Evolutionary conservation across 1,140 invertebrate genomes (phyloP), one percentile per base, ranked within the genome.

Genomic region (Lysiphlebus fabarum): DNA sequence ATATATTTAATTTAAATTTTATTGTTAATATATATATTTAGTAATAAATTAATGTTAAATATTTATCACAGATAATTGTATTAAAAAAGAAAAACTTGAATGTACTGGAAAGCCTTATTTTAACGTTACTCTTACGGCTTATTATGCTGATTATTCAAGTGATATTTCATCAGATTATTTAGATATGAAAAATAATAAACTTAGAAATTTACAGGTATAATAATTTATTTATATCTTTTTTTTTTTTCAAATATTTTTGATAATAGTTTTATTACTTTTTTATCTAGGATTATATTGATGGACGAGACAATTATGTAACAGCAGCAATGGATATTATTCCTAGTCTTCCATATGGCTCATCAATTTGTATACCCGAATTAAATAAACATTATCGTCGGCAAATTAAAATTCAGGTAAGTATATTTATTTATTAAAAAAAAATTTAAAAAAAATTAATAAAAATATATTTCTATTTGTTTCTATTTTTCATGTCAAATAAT

Each of bases 201-300:
- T 83, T 12, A 65, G 70, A 43, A 73, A 75, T 33, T 66, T 82
- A n/a, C 82, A 82, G 72, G 81, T n/a, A n/a, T n/a, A n/a, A n/a
- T n/a, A n/a, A n/a, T n/a, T n/a, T n/a, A n/a, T n/a, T n/a, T n/a
- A n/a, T n/a, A n/a, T n/a, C n/a, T n/a, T n/a, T n/a, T n/a, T n/a
- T n/a, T n/a, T n/a, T n/a, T n/a, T n/a, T n/a, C n/a, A n/a, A n/a
- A n/a, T n/a, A n/a, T n/a, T n/a, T n/a, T n/a, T n/a, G n/a, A n/a
- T n/a, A n/a, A n/a, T n/a, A n/a, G n/a, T n/a, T n/a, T n/a, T n/a
- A n/a, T n/a, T n/a, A n/a, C n/a, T n/a, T 17, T 48, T 40, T 40
- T 49, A 69, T 70, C 12, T 44, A 83, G 82, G 81, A 82, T 68
- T 82, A 74, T 48, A 61, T 83, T 7, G 81, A 83, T 61, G 78